Evolutionary conservation across 2,113 vertebrate genomes (phyloP), one percentile per base, ranked within the genome.

Genomic region (Ramphastos sulfuratus): DNA sequence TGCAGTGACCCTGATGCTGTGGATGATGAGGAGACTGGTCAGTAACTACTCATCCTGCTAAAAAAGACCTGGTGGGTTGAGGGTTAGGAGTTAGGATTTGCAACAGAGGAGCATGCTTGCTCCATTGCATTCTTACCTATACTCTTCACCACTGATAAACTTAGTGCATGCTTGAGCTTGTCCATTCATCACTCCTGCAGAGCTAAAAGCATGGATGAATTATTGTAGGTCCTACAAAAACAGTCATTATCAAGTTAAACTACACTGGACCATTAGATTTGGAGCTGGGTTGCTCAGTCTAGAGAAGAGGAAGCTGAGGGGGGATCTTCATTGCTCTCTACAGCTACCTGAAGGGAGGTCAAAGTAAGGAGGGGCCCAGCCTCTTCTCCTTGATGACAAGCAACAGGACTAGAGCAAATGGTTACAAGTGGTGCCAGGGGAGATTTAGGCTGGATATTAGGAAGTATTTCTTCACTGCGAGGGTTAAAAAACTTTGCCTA

Each of bases 61-160:
- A 10, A 18, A 80, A 78, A 64, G 28, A 46, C 30, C 48, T 46
- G 39, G 12, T 1, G 1, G 55, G 30, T 50, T 79, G 42, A 86
- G 37, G 28, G 50, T 48, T 33, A 64, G 70, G 46, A 72, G 19
- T 13, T 27, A 28, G 52, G 17, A 46, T 50, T 39, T 39, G 35
- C 0, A 6, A 3, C 2, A 37, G 37, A 56, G 55, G 28, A 66
- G 35, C 58, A 18, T 0, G 0, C n/a, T 13, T 25, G 37, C 28
- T n/a, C 69, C 16, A 1, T 31, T 69, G 48, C 69, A 55, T 80
- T 85, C 71, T 71, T 59, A 46, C 48, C 66, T 14, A 50, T 6
- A 9, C 33, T 56, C n/a, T 42, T 82, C 84, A 80, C 13, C 60
- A 37, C 64, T 42, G 46, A 86, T 42, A 80, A 80, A 67, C 15